phyloP scores from a whole-genome alignment of 2,797 vertebrate genomes.

The Stomatorhinus walkeri region DNA sequence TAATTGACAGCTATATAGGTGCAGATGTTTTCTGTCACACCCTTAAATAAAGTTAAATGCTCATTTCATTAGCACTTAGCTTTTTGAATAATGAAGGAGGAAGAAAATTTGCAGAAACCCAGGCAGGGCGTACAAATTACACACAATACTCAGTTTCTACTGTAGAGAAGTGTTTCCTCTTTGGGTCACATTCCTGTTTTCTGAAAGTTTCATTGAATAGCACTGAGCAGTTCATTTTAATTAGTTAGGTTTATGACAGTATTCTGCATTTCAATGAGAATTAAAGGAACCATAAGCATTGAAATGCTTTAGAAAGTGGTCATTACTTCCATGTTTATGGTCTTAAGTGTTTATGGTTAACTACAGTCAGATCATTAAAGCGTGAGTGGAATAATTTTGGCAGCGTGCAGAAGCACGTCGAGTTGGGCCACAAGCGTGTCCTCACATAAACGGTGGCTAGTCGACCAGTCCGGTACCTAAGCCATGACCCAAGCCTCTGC shows the following conservation, averaged over 20 bases:
- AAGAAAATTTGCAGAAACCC: not conserved
- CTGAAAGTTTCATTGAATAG: not conserved
- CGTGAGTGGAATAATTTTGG: not conserved
- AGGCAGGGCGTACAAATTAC: not conserved
- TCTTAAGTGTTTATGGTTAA: not conserved
- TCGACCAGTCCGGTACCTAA: not conserved
- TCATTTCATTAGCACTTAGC: not conserved
- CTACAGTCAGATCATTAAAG: not conserved
- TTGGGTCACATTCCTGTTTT: not conserved
- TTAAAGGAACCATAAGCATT: not conserved
- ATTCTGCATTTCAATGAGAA: not conserved
- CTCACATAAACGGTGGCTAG: not conserved
- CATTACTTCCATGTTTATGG: not conserved
- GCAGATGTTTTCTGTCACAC: not conserved
- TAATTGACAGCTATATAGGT: not conserved
- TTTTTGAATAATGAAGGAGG: not conserved
- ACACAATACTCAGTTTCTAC: not conserved
- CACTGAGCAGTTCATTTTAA: not conserved
- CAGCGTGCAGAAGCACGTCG: not conserved
- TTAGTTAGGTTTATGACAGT: not conserved
- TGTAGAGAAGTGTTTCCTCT: not conserved
- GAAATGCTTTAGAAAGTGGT: not conserved
- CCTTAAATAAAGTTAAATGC: not conserved
- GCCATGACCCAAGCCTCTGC: not conserved
- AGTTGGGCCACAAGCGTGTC: not conserved